Conservation (phyloP, 2,888 invertebrate species). For the Meteorus colon region DNA sequence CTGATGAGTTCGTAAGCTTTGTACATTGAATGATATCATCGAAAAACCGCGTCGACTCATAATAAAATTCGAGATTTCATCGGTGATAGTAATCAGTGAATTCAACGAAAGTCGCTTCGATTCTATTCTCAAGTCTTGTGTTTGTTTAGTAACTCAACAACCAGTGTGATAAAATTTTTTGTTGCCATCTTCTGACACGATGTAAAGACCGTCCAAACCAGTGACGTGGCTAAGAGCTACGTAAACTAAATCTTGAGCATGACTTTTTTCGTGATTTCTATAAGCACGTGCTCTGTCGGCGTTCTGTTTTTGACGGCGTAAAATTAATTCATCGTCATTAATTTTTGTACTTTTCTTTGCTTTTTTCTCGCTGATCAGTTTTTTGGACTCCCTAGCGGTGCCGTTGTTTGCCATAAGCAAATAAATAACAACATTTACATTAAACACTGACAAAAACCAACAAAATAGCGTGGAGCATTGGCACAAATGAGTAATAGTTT, state of each 20-base stretch:
- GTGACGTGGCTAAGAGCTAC: too few relatives aligned
- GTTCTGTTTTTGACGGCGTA: background rate
- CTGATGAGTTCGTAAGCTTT: too few relatives aligned
- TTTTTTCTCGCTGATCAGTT: background rate
- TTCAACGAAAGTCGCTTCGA: background rate
- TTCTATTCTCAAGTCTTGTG: background rate
- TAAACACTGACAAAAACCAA: background rate
- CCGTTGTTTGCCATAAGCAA: background rate
- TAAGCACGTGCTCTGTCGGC: conserved; percentile 12
- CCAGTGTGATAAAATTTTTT: background rate
- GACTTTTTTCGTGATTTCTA: background rate
- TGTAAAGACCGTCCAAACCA: too few relatives aligned
- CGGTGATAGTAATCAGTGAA: conserved; percentile 8
- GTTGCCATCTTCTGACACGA: background rate
- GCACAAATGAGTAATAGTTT: background rate
- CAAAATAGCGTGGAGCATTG: background rate
- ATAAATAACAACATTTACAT: background rate
- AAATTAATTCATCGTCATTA: background rate
- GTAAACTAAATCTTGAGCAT: background rate
- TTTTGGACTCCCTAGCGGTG: too few relatives aligned
- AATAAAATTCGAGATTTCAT: conserved; percentile 28
- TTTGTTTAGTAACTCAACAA: conserved; percentile 1
- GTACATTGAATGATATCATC: conserved; percentile 11
- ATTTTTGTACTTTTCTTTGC: background rate
- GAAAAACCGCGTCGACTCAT: conserved; percentile 21